These are phyloP conservation scores for Dolichomitus sp. DNA, from an alignment of 2,888 invertebrate genomes.

Conservation along the genomic window DNA sequence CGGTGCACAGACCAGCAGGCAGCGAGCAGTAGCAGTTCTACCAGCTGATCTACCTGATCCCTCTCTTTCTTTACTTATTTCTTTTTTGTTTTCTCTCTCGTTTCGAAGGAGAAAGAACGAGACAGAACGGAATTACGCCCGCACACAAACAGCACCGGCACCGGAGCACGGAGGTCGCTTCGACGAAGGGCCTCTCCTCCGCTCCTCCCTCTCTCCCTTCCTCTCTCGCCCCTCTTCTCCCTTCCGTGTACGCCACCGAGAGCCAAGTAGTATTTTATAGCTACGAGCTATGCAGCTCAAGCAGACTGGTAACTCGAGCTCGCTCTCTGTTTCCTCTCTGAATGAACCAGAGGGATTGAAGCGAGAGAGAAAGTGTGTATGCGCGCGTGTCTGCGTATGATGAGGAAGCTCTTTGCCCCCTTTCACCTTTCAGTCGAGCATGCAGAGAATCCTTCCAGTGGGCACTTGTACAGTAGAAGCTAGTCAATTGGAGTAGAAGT, in stretches of 20 bases:
- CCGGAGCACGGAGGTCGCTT: conserved; percentile 9
- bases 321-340: conserved; percentile 28
- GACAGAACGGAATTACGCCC: conserved; percentile 32
- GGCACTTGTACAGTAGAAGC: conserved; percentile 18
- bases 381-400: neutral
- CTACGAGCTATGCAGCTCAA: conserved; percentile 15
- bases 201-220: neutral
- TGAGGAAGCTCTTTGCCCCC: conserved; percentile 14
- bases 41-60: conserved; percentile 77
- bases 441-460: neutral
- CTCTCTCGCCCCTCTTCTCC: neutral
- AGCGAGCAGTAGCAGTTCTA: conserved; percentile 54
- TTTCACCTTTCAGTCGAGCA: neutral
- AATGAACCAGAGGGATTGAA: conserved; percentile 20
- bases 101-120: conserved; percentile 13
- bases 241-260: conserved; percentile 8
- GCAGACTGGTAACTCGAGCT: conserved; percentile 12
- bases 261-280: conserved; percentile 40
- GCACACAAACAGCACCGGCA: conserved; percentile 16
- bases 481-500: conserved; percentile 14
- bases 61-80: conserved; percentile 13
- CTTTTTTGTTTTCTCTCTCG: neutral
- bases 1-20: conserved; percentile 25
- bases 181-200: neutral
- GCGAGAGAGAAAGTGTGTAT: conserved; percentile 1